Evolutionary conservation across 1,140 invertebrate genomes (phyloP), one percentile per base, ranked within the genome.

Genomic region (Eufriesea mexicana): DNA sequence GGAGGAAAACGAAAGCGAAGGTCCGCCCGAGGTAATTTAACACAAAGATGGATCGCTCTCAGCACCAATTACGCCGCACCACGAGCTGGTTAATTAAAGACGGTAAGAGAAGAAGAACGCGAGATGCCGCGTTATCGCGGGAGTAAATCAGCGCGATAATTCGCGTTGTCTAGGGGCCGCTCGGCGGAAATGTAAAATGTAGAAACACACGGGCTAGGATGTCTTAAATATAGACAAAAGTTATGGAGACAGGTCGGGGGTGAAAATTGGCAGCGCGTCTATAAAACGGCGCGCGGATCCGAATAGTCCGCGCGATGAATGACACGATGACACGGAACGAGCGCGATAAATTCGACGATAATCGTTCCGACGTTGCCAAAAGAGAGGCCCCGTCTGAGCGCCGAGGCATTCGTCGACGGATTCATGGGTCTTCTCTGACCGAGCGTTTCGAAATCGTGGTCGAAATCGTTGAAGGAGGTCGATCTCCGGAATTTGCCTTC

Each of bases 321-420:
- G 79, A 88, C 74, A 78, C 75, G 75, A 86, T 79, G 75, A 87
- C 86, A 76, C 76, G 78, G 51, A 72, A 47, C 86, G 77, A 78
- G 54, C 74, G 57, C 71, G 74, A 77, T 87, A 88, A 88, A 87
- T 87, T 42, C 12, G 25, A 62, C 66, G 49, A 68, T 79, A 85
- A 85, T 87, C 79, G 83, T 85, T 57, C 16, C n/a, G 74, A 42
- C 59, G 79, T 77, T 88, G 86, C 86, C 79, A 85, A 87, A 85
- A 72, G 47, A 64, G 76, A 77, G 28, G 28, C n/a, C 62, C 49
- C 61, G 67, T n/a, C 47, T 47, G 35, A 72, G 66, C 76, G 18
- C 72, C 45, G 67, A 51, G 73, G 47, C 62, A 47, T 8, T 14
- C 66, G 23, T 25, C 81, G 75, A 76, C 57, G 76, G 72, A 73